Percentiles rank a stretch among this genome's conserved stretches.
phyloP scores from a whole-genome alignment of 2,888 invertebrate genomes.

The Dolomedes plantarius region DNA sequence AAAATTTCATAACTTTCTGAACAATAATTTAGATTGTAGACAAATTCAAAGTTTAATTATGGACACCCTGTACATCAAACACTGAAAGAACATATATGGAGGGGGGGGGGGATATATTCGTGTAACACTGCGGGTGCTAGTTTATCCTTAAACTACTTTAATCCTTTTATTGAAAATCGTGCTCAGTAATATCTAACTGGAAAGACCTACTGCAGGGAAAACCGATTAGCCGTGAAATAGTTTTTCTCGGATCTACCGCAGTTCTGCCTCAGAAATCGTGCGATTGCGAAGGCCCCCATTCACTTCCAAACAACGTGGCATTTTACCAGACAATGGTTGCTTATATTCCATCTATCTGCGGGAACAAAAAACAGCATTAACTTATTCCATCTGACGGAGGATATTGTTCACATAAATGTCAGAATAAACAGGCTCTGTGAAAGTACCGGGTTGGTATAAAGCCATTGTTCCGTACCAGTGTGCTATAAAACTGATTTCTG shows the following conservation, averaged over 20 bases:
- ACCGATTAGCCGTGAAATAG: neutral
- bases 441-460: constrained; percentile 2
- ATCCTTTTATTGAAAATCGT: neutral
- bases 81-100: too few relatives aligned
- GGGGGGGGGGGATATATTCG: too few relatives aligned
- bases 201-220: neutral
- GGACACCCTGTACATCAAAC: too few relatives aligned
- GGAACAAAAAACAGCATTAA: constrained; percentile 7
- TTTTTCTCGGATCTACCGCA: neutral
- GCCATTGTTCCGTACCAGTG: constrained; percentile 30
- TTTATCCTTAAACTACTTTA: neutral
- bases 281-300: neutral
- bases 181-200: neutral
- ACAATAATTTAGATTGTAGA: too few relatives aligned
- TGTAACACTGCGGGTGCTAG: too few relatives aligned
- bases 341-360: neutral
- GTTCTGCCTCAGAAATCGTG: neutral
- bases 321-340: neutral
- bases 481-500: constrained; percentile 23
- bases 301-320: neutral
- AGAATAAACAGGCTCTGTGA: constrained; percentile 15
- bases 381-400: constrained; percentile 1
- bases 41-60: too few relatives aligned
- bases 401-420: constrained; percentile 40
- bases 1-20: too few relatives aligned